phyloP scores from a whole-genome alignment of 92 coral and sea anemone species.

The Zoanthus gigantus region DNA sequence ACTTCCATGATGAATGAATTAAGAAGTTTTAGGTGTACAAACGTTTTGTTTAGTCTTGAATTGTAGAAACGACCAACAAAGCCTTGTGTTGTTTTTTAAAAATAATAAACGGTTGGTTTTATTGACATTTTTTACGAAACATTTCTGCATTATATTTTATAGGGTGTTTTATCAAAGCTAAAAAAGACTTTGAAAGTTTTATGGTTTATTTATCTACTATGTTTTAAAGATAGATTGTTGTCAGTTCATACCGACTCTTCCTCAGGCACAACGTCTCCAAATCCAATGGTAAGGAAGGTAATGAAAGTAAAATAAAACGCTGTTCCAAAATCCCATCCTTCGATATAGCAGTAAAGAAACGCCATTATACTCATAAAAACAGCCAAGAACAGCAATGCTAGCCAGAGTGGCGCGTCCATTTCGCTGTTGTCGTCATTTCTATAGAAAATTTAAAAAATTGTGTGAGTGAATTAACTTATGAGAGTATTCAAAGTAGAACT shows the following conservation, averaged over 20 bases:
- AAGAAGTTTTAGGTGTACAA: too few relatives aligned
- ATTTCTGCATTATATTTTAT: too few relatives aligned
- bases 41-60: too few relatives aligned
- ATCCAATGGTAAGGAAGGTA: constrained; percentile 85
- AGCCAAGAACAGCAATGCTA: constrained; percentile 71
- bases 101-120: too few relatives aligned
- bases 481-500: too few relatives aligned
- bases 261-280: constrained; percentile 91
- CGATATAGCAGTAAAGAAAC: constrained; percentile 74
- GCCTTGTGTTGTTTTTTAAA: too few relatives aligned
- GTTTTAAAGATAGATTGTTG: neutral
- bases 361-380: constrained; percentile 72
- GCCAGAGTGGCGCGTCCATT: constrained; percentile 87
- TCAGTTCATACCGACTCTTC: constrained; percentile 51
- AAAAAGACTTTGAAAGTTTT: too few relatives aligned
- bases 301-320: constrained; percentile 79
- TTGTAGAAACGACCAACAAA: too few relatives aligned
- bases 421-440: constrained; percentile 69
- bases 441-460: neutral
- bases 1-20: too few relatives aligned
- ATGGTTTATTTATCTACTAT: neutral
- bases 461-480: neutral
- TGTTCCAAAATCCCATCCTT: constrained; percentile 93
- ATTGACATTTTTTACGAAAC: too few relatives aligned
- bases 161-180: too few relatives aligned